Evolutionary conservation across 2,113 vertebrate species (phyloP), one percentile per base, ranked within the genome.

Genomic region (Alligator mississippiensis): DNA sequence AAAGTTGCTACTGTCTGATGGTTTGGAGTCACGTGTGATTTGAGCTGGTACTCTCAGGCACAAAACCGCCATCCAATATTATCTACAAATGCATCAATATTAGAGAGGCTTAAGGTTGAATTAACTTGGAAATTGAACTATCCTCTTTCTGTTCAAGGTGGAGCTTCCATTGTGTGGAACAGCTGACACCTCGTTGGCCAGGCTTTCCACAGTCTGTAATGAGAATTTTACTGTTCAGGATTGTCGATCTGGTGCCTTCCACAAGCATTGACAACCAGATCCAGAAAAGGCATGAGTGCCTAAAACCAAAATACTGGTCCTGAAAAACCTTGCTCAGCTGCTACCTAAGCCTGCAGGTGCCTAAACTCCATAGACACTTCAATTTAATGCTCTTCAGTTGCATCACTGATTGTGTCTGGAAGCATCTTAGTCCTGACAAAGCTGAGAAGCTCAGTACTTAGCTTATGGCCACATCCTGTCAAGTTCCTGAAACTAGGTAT

Each of bases 61-160:
- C 14, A 70, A 61, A 88, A 16, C 70, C 28, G 21, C 66, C 30
- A 34, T 70, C 30, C 66, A 70, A 10, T 9, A 12, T 21, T 34
- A 30, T 34, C 17, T 34, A 19, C 66, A 38, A 82, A 58, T 0
- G 1, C 16, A 17, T 4, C 47, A 87, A 0, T 18, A 27, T 4
- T 2, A 64, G 10, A 76, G 93, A 86, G 19, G 38, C 28, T 19
- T 47, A 84, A 64, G 55, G 24, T 14, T 10, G 68, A 38, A 47
- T 21, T 22, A 21, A 12, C 68, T 1, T 30, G 68, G 68, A 80
- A 88, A 62, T 2, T 4, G 11, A 15, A 93, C 82, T 82, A 63
- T 57, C 25, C 76, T 28, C 28, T 54, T 76, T 13, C 15, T 85
- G 30, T 47, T 89, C 57, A 88, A 82, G n/a, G 63, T 22, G 38